A percentile compares a stretch with the other conserved stretches of the same genome.
Conservation (phyloP, 2,797 vertebrate species). For the Melanotaenia maccullochi region DNA sequence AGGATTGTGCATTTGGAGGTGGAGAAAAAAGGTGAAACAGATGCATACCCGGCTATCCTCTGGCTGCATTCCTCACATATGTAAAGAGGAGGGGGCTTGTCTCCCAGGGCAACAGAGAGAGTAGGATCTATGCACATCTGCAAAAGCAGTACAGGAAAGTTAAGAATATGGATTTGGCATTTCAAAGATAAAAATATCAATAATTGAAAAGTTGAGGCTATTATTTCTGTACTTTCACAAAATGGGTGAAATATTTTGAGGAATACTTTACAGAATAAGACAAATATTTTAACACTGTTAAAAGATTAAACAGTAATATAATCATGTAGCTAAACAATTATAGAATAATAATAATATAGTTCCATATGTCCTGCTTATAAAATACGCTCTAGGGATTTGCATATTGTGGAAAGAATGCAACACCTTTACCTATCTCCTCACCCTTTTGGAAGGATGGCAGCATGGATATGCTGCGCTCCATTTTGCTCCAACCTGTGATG, state of each 20-base stretch:
- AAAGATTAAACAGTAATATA: no score
- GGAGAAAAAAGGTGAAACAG: conserved; percentile 40
- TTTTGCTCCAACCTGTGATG: conserved; percentile 55
- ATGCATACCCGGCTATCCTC: conserved; percentile 94
- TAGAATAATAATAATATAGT: no score
- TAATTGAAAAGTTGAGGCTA: background rate
- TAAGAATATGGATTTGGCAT: conserved; percentile 22
- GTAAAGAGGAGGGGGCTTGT: conserved; percentile 97
- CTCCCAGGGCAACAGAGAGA: conserved; percentile 95
- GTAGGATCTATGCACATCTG: conserved; percentile 99
- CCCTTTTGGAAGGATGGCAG: conserved; percentile 55
- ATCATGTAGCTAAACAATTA: no score
- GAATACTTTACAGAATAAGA: no score
- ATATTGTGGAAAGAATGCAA: conserved; percentile 24
- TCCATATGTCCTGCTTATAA: no score
- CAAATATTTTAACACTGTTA: no score
- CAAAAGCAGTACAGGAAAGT: conserved; percentile 35
- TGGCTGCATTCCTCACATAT: conserved; percentile 99
- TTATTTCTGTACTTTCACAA: no score
- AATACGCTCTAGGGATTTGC: background rate
- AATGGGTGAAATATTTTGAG: no score
- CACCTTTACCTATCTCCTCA: conserved; percentile 38
- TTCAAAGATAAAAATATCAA: background rate
- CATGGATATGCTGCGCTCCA: conserved; percentile 69
- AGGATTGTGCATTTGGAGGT: conserved; percentile 30